Evolutionary conservation across 1,140 invertebrate species (phyloP).

Genomic region (Medauroidea extradentata): DNA sequence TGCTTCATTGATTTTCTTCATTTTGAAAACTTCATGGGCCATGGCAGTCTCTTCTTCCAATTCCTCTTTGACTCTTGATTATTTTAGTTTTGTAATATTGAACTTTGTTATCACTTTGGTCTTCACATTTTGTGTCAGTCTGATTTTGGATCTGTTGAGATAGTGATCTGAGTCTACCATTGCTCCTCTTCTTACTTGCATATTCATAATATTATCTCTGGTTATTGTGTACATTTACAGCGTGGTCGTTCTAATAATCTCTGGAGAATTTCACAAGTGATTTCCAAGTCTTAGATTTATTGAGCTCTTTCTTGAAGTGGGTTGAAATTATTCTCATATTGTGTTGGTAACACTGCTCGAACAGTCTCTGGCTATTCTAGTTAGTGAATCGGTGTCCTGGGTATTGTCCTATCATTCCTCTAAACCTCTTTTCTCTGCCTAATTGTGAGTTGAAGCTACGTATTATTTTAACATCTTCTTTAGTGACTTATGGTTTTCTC

Average conservation of each 20-base stretch:
- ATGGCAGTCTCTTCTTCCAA: not conserved
- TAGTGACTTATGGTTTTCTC: not conserved
- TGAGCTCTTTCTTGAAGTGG: not conserved
- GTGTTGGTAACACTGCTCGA: not conserved
- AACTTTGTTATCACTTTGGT: not conserved
- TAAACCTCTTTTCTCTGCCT: not conserved
- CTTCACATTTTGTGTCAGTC: not conserved
- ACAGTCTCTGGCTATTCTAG: not conserved
- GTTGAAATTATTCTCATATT: not conserved
- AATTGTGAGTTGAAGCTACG: constrained; percentile 1
- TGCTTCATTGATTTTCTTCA: not conserved
- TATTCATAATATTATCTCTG: not conserved
- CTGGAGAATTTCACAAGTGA: not conserved
- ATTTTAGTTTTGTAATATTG: not conserved
- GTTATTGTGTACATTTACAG: not conserved
- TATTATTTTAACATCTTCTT: not conserved
- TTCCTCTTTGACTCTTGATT: not conserved
- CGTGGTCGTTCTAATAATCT: not conserved
- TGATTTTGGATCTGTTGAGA: not conserved
- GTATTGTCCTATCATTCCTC: not conserved
- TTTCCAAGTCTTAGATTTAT: not conserved
- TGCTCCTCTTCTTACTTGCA: not conserved
- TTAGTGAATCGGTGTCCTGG: not conserved
- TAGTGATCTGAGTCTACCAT: not conserved
- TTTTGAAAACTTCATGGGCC: not conserved